Conservation (phyloP, 2,113 vertebrate genomes). For the Atrichornis clamosus region DNA sequence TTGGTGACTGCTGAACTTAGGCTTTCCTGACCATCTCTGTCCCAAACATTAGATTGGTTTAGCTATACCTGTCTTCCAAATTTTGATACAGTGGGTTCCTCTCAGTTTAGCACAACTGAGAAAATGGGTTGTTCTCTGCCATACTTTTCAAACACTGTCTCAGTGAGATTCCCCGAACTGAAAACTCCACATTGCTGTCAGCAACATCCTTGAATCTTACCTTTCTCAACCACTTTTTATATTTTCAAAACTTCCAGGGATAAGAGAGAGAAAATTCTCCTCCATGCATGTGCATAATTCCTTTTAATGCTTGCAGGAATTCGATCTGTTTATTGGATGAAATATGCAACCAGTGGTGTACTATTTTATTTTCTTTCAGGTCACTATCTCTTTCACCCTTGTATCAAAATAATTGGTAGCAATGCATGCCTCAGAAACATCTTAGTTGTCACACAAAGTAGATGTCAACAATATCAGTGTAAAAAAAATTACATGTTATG, state of each 20-base stretch:
- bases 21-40: neutral
- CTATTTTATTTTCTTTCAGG: neutral
- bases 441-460: neutral
- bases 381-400: neutral
- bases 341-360: neutral
- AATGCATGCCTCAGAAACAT: neutral
- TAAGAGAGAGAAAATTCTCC: neutral
- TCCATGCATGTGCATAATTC: neutral
- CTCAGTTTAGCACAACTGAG: neutral
- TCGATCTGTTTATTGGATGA: neutral
- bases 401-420: slow-evolving; percentile 3
- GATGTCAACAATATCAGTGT: neutral
- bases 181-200: neutral
- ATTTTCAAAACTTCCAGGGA: neutral
- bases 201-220: neutral
- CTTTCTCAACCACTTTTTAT: neutral
- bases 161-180: neutral
- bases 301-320: neutral
- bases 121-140: neutral
- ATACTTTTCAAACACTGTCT: neutral
- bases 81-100: neutral
- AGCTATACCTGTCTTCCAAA: neutral
- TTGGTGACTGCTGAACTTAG: neutral
- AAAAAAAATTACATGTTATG: neutral
- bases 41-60: neutral